phyloP scores from a whole-genome alignment of 2,113 vertebrate species.

The Xerus inauris region DNA sequence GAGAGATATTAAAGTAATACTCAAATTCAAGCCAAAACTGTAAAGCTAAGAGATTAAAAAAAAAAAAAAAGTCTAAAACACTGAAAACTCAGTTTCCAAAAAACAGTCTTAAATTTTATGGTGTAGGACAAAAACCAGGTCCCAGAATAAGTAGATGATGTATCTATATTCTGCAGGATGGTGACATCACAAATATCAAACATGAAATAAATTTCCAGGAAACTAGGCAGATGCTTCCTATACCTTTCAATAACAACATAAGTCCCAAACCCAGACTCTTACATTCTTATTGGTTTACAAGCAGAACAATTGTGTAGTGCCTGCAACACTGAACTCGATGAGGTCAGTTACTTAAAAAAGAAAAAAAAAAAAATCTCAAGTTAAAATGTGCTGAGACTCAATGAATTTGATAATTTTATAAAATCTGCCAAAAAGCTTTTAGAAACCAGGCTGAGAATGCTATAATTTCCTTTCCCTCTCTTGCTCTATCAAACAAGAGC shows the following conservation, averaged over 20 bases:
- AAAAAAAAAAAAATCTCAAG: background rate
- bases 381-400: background rate
- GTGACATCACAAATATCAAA: background rate
- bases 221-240: background rate
- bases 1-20: background rate
- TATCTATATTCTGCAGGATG: background rate
- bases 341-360: conserved; percentile 8
- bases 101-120: background rate
- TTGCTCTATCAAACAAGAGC: background rate
- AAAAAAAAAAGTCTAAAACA: background rate
- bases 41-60: background rate
- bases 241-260: background rate
- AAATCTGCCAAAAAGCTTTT: background rate
- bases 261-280: background rate
- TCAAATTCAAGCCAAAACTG: background rate
- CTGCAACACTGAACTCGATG: background rate
- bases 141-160: background rate
- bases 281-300: background rate
- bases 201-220: background rate
- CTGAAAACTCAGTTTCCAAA: background rate
- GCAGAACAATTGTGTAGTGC: background rate
- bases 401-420: conserved; percentile 14
- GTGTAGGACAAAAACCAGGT: background rate
- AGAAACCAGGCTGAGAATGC: background rate
- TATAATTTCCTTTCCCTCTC: background rate